Evolutionary conservation across 2,888 invertebrate species (phyloP), one percentile per base, ranked within the genome.

Genomic region (Torymus aiolomorphi): DNA sequence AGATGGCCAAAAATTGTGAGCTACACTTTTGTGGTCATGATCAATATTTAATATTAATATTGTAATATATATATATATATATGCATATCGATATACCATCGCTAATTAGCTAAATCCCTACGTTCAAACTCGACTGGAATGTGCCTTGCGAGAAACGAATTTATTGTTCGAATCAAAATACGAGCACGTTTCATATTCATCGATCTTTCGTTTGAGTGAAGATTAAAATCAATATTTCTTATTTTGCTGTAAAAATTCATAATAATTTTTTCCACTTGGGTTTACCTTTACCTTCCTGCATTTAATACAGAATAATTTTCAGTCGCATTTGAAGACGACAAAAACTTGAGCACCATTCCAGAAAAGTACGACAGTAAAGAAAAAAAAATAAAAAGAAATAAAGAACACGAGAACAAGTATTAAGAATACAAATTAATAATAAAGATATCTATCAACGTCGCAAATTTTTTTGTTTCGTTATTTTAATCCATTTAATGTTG

Each of bases 91-190:
- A 86, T 88, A 87, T 88, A 89, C 85, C 88, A 87, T 85, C 84
- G 86, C 88, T 90, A 90, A 87, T 85, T 85, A 78, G 52, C 67
- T 74, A 87, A 89, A 89, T 85, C 82, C 82, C 88, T 89, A 89
- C 86, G 85, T 88, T 84, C 83, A 86, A 87, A 88, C 87, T 87
- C 84, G 85, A 86, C 89, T 89, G 88, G 89, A 89, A 90, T 88
- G 87, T 88, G 89, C 89, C 85, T 67, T 77, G 51, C 78, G 81
- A 80, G 78, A 85, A 81, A 76, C 73, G 80, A 79, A 78, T 74
- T 69, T 81, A 71, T 57, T 70, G 18, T 81, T 81, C 78, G 63
- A 73, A 77, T 74, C 74, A 65, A 56, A 67, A 67, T 24, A 82
- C 57, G 52, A 76, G 52, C 69, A 75, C 76, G 52, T 76, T 65